Conservation (phyloP, 2,113 vertebrate genomes). For the Nothoprocta perdicaria region DNA sequence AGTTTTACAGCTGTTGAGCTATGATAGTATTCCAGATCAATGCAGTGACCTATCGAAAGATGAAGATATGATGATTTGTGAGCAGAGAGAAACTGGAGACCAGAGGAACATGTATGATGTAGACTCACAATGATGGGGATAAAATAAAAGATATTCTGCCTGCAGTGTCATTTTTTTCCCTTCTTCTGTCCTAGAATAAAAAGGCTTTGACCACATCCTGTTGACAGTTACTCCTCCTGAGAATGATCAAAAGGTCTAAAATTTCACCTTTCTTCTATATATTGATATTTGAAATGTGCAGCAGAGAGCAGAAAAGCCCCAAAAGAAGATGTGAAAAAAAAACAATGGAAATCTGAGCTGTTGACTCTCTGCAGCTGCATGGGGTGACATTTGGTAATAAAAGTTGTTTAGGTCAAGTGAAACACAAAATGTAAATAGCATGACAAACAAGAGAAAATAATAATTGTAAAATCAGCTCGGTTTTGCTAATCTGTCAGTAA, state of each 20-base stretch:
- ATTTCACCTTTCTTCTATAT: not conserved
- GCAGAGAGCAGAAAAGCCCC: conserved; percentile 26
- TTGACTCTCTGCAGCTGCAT: conserved; percentile 25
- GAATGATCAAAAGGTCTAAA: conserved; percentile 22
- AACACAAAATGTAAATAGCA: conserved; percentile 12
- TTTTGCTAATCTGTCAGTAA: conserved; percentile 36
- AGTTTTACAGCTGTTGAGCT: not conserved
- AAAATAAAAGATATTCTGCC: not conserved
- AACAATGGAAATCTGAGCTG: conserved; percentile 5
- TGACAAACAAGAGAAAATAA: conserved; percentile 35
- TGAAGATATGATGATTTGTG: not conserved
- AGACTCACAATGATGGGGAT: not conserved
- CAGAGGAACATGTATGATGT: not conserved
- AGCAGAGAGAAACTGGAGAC: not conserved
- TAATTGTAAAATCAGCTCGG: conserved; percentile 45
- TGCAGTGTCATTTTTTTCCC: not conserved
- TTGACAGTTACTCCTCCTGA: not conserved
- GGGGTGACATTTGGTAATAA: not conserved
- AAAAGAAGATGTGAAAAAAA: conserved; percentile 7
- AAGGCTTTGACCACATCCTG: not conserved
- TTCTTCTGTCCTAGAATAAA: not conserved
- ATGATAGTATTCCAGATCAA: not conserved
- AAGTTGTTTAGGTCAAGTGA: conserved; percentile 10
- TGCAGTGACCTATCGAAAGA: not conserved
- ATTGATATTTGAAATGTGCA: conserved; percentile 7